These are phyloP conservation scores for Channa maculata DNA, from an alignment of 2,113 vertebrate species.

Conservation along the genomic window DNA sequence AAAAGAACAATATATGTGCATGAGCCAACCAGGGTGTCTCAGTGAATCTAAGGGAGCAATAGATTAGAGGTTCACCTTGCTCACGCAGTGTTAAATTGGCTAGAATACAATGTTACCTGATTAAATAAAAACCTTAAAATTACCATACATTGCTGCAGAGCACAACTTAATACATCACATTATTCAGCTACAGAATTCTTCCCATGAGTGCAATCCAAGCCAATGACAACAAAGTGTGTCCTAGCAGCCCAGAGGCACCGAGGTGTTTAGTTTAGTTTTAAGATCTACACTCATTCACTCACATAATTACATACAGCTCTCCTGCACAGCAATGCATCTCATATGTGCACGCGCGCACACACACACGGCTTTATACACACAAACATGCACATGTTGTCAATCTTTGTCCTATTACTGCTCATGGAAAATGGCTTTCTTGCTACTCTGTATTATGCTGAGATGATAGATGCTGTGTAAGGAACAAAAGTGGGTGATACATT, in stretches of 20 bases:
- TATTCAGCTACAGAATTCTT: slow-evolving; percentile 65
- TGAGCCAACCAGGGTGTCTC: background rate
- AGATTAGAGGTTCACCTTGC: slow-evolving; percentile 57
- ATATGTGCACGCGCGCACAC: slow-evolving; percentile 17
- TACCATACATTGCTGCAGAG: slow-evolving; percentile 71
- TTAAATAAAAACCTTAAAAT: slow-evolving; percentile 76
- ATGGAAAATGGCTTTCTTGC: slow-evolving; percentile 65
- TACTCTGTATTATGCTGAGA: slow-evolving; percentile 56
- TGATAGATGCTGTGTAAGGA: slow-evolving; percentile 74
- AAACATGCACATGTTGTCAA: slow-evolving; percentile 44
- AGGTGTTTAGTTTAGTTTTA: slow-evolving; percentile 68
- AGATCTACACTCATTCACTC: slow-evolving; percentile 57
- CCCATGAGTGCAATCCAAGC: slow-evolving; percentile 72
- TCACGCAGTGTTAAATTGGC: slow-evolving; percentile 56
- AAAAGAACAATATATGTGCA: slow-evolving; percentile 24
- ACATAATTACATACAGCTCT: slow-evolving; percentile 50
- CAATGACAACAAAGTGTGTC: slow-evolving; percentile 72
- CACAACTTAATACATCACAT: slow-evolving; percentile 73
- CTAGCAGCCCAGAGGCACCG: slow-evolving; percentile 59
- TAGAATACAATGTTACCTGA: slow-evolving; percentile 61
- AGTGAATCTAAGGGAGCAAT: slow-evolving; percentile 8
- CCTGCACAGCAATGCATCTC: slow-evolving; percentile 19
- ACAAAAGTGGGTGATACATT: slow-evolving; percentile 76
- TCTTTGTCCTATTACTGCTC: slow-evolving; percentile 69
- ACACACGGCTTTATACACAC: background rate